phyloP scores from a whole-genome alignment of 2,888 invertebrate genomes.

The Stenchaetothrips biformis region DNA sequence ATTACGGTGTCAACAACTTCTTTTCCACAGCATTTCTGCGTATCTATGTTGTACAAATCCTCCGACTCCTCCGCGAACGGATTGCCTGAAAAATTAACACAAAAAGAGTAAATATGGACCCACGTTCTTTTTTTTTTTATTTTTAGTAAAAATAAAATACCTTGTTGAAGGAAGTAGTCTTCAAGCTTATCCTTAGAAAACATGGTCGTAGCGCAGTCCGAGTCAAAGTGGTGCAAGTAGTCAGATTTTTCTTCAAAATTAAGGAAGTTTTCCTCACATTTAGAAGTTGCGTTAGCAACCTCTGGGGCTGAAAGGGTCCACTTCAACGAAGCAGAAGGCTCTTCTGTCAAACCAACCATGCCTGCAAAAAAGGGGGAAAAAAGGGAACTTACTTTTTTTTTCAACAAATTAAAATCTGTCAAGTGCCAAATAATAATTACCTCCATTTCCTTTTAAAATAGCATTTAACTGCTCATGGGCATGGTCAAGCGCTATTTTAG shows the following conservation, averaged over 20 bases:
- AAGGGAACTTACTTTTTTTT: not conserved
- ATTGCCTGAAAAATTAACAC: too few species aligned
- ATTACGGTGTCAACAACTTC: not conserved
- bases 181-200: not conserved
- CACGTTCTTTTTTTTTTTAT: too few species aligned
- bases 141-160: not conserved
- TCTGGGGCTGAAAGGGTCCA: not conserved
- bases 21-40: not conserved
- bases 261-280: not conserved
- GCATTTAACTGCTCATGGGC: slow-evolving; percentile 40
- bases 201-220: not conserved
- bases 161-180: not conserved
- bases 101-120: too few species aligned
- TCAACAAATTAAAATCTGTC: too few species aligned
- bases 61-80: too few species aligned
- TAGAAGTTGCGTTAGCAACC: not conserved
- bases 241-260: not conserved
- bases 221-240: too few species aligned
- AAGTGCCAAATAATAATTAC: slow-evolving; percentile 27
- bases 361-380: not conserved
- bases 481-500: slow-evolving; percentile 35
- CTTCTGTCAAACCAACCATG: not conserved
- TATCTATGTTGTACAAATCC: not conserved
- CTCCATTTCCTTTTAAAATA: slow-evolving; percentile 37
- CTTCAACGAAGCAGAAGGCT: not conserved